Evolutionary conservation across 2,888 invertebrate genomes (phyloP).

Genomic region (Dolichomitus sp.): DNA sequence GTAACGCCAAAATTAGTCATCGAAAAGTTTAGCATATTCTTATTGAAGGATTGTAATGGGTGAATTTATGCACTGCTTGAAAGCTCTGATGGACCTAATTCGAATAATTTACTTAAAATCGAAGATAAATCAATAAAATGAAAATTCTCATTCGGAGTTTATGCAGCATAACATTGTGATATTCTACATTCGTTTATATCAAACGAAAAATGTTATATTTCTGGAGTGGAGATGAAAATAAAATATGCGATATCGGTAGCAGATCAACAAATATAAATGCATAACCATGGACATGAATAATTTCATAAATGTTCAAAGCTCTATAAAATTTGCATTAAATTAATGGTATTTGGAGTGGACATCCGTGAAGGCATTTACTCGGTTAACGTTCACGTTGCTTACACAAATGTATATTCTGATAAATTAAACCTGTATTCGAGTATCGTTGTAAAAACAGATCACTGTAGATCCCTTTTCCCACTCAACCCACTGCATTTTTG

Average conservation of each 20-base stretch:
- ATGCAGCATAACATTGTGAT: background rate
- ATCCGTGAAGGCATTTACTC: background rate
- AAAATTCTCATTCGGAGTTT: background rate
- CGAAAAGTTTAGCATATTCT: background rate
- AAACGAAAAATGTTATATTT: background rate
- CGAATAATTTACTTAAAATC: background rate
- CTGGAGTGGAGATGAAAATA: background rate
- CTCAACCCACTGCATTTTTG: constrained; percentile 14
- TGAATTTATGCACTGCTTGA: background rate
- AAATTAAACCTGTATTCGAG: constrained; percentile 56
- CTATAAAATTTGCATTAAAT: constrained; percentile 29
- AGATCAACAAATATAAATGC: background rate
- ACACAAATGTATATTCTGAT: constrained; percentile 34
- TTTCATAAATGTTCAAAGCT: constrained; percentile 15
- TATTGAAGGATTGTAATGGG: background rate
- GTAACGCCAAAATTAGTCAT: background rate
- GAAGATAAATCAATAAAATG: background rate
- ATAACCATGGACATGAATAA: background rate
- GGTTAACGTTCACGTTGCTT: constrained; percentile 3
- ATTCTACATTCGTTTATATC: background rate
- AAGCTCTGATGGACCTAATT: background rate
- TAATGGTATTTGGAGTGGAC: constrained; percentile 24
- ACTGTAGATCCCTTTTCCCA: background rate
- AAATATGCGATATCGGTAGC: background rate
- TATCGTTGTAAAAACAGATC: constrained; percentile 52